phyloP scores from a whole-genome alignment of 2,797 vertebrate species.

The Spondyliosoma cantharus region DNA sequence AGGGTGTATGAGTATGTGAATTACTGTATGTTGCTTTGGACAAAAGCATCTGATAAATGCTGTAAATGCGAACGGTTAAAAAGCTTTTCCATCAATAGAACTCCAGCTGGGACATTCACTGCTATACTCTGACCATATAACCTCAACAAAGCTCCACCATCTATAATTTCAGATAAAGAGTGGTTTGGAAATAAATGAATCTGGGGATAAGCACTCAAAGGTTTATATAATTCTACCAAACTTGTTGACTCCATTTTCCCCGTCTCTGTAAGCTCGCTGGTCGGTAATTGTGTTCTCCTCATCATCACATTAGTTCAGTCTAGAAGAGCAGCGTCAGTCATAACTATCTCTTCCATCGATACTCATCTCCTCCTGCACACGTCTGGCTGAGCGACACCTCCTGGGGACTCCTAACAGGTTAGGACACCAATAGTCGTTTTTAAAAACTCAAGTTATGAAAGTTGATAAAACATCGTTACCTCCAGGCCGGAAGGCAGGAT shows the following conservation, averaged over 20 bases:
- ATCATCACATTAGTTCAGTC: not conserved
- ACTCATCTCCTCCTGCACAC: not conserved
- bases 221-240: not conserved
- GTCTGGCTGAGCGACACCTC: not conserved
- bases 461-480: not conserved
- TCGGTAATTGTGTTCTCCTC: not conserved
- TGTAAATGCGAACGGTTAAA: too few relatives aligned
- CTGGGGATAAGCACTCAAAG: not conserved
- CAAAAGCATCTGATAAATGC: too few relatives aligned
- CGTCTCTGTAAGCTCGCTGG: not conserved
- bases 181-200: not conserved
- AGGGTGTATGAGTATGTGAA: too few relatives aligned
- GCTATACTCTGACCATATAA: not conserved
- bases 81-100: too few relatives aligned
- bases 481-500: constrained; percentile 7
- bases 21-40: too few relatives aligned
- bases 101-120: not conserved
- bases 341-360: not conserved
- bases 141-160: not conserved
- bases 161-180: not conserved
- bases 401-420: not conserved
- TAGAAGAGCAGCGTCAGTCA: not conserved
- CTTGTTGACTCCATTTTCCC: not conserved
- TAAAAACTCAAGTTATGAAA: constrained; percentile 6
- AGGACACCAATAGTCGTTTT: not conserved